These are phyloP conservation scores for Spheniscus humboldti DNA, from an alignment of 2,797 vertebrate genomes.

Conservation along the genomic window DNA sequence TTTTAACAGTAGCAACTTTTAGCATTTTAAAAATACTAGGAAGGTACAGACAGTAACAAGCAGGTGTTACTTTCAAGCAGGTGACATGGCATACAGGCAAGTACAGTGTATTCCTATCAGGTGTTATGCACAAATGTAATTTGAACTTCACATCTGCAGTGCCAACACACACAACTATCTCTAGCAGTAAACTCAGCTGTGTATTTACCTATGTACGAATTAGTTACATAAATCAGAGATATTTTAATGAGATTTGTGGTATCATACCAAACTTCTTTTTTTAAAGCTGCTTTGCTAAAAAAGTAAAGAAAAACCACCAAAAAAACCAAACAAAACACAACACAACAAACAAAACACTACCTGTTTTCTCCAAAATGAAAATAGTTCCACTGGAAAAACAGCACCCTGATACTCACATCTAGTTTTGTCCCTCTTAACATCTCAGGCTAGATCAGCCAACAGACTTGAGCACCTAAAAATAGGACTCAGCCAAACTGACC, in stretches of 20 bases:
- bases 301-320: background rate
- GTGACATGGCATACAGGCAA: background rate
- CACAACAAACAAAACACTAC: background rate
- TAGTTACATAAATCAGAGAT: background rate
- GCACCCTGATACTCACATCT: background rate
- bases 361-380: background rate
- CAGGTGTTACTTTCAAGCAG: background rate
- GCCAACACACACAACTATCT: background rate
- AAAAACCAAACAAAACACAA: background rate
- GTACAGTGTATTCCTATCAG: background rate
- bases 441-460: background rate
- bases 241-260: background rate
- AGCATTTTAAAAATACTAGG: background rate
- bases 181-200: background rate
- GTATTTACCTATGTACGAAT: background rate
- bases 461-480: background rate
- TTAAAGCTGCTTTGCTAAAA: background rate
- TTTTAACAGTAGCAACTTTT: background rate
- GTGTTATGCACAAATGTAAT: background rate
- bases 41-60: background rate
- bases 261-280: background rate
- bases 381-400: background rate
- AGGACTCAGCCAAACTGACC: background rate
- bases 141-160: background rate
- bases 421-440: background rate